Evolutionary conservation across 2,113 vertebrate species (phyloP).

Genomic region (Xyrauchen texanus): DNA sequence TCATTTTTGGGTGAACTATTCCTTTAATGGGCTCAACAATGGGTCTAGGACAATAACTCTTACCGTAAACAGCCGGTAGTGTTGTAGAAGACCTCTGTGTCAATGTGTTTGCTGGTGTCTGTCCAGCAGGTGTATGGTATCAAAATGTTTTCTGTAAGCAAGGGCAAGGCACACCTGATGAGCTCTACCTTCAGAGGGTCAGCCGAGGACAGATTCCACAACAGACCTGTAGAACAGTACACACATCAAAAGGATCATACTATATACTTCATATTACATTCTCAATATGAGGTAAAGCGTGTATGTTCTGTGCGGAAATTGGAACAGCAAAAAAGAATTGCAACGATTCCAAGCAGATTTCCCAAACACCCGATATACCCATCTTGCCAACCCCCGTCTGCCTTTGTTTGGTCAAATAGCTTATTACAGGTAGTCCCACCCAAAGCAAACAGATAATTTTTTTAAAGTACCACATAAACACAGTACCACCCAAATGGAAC

Average conservation of each 20-base stretch:
- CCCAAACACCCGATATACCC: too few relatives aligned
- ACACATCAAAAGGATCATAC: not conserved
- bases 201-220: conserved; percentile 93
- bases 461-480: too few relatives aligned
- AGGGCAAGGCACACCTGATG: conserved; percentile 79
- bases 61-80: conserved; percentile 91
- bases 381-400: too few relatives aligned
- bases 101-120: conserved; percentile 74
- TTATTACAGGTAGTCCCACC: too few relatives aligned
- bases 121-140: conserved; percentile 83
- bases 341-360: too few relatives aligned
- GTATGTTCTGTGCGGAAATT: too few relatives aligned
- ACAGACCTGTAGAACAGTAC: conserved; percentile 76
- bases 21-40: not conserved
- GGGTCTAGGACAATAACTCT: conserved; percentile 28
- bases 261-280: too few relatives aligned
- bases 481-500: too few relatives aligned
- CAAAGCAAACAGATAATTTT: too few relatives aligned
- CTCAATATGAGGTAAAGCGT: too few relatives aligned
- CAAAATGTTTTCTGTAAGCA: conserved; percentile 84
- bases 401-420: too few relatives aligned
- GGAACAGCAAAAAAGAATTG: too few relatives aligned
- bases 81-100: conserved; percentile 87
- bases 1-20: not conserved
- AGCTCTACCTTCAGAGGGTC: conserved; percentile 84